Evolutionary conservation across 2,888 invertebrate species (phyloP).

Genomic region (Pinctada fucata): DNA sequence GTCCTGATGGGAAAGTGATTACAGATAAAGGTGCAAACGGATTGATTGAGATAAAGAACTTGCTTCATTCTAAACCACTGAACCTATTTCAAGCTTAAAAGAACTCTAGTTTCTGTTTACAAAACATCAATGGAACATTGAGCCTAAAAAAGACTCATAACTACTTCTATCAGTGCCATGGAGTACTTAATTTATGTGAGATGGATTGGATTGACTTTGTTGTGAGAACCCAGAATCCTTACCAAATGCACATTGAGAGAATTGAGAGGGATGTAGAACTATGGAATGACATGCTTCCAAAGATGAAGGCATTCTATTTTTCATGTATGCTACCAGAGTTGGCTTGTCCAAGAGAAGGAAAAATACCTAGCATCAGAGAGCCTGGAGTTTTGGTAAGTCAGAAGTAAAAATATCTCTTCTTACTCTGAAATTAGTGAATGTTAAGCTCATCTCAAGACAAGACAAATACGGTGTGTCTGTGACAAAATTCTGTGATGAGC

Average conservation of each 20-base stretch:
- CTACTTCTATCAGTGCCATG: conserved; percentile 40
- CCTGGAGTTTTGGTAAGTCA: conserved; percentile 28
- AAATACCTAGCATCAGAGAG: conserved; percentile 24
- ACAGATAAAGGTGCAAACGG: conserved; percentile 9
- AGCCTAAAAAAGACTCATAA: conserved; percentile 32
- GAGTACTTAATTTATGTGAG: conserved; percentile 28
- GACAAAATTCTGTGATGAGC: too few species aligned
- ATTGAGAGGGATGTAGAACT: conserved; percentile 23
- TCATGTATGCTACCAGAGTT: conserved; percentile 24
- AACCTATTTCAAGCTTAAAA: conserved; percentile 25
- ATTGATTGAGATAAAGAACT: conserved; percentile 30
- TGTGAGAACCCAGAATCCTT: conserved; percentile 30
- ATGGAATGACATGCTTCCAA: conserved; percentile 31
- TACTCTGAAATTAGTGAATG: too few species aligned
- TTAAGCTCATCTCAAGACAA: too few species aligned
- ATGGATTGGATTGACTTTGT: conserved; percentile 41
- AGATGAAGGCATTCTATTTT: conserved; percentile 31
- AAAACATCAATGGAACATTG: conserved; percentile 15
- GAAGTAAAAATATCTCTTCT: background rate
- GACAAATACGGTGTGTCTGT: too few species aligned
- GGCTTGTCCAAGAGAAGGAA: conserved; percentile 8
- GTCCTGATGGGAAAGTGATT: conserved; percentile 39
- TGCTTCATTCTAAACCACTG: conserved; percentile 27
- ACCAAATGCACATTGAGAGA: conserved; percentile 35
- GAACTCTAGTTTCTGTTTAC: conserved; percentile 33